Conservation (phyloP, 2,888 invertebrate species). For the Dryococelus australis region DNA sequence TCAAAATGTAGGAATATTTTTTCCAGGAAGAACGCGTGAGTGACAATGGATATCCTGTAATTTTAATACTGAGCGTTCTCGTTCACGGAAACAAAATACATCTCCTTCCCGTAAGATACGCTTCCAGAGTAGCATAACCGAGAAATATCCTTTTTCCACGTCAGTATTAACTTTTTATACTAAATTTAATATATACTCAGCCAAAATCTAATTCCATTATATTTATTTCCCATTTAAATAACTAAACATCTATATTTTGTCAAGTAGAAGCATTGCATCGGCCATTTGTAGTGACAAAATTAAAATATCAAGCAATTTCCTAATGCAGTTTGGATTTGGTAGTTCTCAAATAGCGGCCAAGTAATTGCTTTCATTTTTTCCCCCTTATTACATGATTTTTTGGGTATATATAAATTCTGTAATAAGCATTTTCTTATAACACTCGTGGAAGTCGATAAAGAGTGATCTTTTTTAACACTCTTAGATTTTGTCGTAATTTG, state of each 20-base stretch:
- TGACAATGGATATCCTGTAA: neutral
- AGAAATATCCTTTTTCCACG: neutral
- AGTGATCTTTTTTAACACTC: neutral
- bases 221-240: neutral
- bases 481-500: neutral
- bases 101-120: neutral
- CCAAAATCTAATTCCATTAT: neutral
- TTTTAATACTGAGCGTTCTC: slow-evolving; percentile 7
- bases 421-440: neutral
- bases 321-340: neutral
- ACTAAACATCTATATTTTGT: neutral
- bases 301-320: neutral
- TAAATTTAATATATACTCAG: neutral
- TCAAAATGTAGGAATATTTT: neutral
- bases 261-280: neutral
- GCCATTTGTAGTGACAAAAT: neutral
- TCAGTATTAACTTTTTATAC: neutral
- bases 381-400: neutral
- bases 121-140: neutral
- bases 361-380: neutral
- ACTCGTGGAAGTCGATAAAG: neutral
- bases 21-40: neutral
- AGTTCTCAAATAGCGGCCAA: neutral
- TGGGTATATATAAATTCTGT: neutral
- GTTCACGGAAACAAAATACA: neutral